Base-by-base conservation (phyloP, 2,888 invertebrate species). In the Nemurella pictetii region DNA sequence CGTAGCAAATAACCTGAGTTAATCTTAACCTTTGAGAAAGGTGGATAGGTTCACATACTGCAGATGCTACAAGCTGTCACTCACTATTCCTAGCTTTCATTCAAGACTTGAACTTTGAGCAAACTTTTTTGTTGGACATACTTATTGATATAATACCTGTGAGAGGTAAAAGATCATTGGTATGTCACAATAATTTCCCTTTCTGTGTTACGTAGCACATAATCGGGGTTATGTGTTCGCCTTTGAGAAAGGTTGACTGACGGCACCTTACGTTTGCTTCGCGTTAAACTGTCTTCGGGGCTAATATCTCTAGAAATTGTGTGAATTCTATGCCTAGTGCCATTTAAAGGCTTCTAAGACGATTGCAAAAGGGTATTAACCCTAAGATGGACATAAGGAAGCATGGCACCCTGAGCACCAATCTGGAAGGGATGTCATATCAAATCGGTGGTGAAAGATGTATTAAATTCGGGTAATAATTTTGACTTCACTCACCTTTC, bases 401-500 rank as follows among this genome's bases (percentile, higher is more conserved):
- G 78, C 78, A 30, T 77, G 78, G 29, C 26, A 15, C 3, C 1
- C 9, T 7, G 30, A 77, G 28, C n/a, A n/a, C 7, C 30, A 77
- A n/a, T n/a, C n/a, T n/a, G n/a, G 55, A 55, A 15, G 9, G 55
- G 12, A 55, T 55, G 55, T 55, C 55, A 55, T 20, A 55, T 20
- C 20, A 2, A 55, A 3, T 55, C 20, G 9, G 2, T 20, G 3
- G 15, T 2, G 55, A 55, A 20, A 3, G 55, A 55, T 55, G 20
- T 20, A 20, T 20, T 2, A 7, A 7, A 55, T 55, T 55, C 2
- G 2, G 55, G 20, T 20, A 20, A 20, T 20, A 55, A 15, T 7
- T 55, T 7, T 12, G n/a, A 78, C 28, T 0, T n/a, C 29, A 89
- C 93, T 93, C 91, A 98, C 98, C 95, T 98, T 98, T 91, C 98